Percentiles rank a stretch among this genome's conserved stretches.
Conservation (phyloP, 2,888 invertebrate genomes). For the Drosophila multiciliata region DNA sequence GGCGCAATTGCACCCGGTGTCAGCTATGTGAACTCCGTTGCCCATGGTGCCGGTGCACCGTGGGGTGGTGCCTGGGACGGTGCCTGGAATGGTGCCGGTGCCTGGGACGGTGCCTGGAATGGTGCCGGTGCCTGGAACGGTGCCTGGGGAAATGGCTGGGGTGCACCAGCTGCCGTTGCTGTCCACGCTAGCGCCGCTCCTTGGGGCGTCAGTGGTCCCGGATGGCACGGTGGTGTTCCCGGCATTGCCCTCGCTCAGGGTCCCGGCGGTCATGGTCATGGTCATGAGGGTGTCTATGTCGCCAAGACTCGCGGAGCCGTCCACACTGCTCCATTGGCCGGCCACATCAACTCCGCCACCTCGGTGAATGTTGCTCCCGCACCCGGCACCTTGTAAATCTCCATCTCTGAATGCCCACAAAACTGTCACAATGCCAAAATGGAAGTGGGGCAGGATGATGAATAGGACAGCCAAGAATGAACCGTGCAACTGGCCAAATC, state of each 20-base stretch:
- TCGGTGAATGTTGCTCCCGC: slow-evolving; percentile 84
- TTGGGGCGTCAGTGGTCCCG: slow-evolving; percentile 74
- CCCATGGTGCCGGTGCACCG: slow-evolving; percentile 70
- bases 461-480: slow-evolving; percentile 5
- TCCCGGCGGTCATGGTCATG: slow-evolving; percentile 59
- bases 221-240: slow-evolving; percentile 84
- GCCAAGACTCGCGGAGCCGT: slow-evolving; percentile 84
- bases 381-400: slow-evolving; percentile 81
- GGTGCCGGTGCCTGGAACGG: slow-evolving; percentile 55
- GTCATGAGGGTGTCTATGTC: slow-evolving; percentile 83
- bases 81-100: slow-evolving; percentile 51
- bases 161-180: slow-evolving; percentile 75
- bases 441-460: slow-evolving; percentile 33
- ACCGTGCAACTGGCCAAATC: slow-evolving; percentile 24
- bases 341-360: slow-evolving; percentile 83
- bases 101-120: slow-evolving; percentile 57
- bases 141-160: slow-evolving; percentile 64
- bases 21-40: slow-evolving; percentile 77
- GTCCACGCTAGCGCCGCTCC: slow-evolving; percentile 65
- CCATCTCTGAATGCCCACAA: slow-evolving; percentile 13
- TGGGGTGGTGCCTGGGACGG: slow-evolving; percentile 66
- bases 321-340: slow-evolving; percentile 84
- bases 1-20: slow-evolving; percentile 77
- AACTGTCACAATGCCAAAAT: slow-evolving; percentile 57
- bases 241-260: slow-evolving; percentile 83